Percentiles rank a stretch among this genome's conserved stretches.
These are phyloP conservation scores for Platichthys stellatus DNA, from an alignment of 2,113 vertebrate species.

Conservation along the genomic window DNA sequence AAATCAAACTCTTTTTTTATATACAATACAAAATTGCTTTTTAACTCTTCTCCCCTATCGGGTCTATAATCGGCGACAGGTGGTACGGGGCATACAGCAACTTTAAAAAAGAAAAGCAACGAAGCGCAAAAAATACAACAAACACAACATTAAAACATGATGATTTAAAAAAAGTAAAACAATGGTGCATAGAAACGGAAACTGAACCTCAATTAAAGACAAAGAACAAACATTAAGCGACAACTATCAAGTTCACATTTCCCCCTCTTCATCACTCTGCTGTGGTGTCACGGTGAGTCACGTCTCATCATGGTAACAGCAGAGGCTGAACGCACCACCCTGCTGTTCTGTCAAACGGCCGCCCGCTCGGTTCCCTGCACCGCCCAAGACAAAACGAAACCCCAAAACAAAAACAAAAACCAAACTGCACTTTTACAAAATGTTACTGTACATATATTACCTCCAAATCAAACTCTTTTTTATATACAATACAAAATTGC, in stretches of 20 bases:
- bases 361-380: slow-evolving; percentile 24
- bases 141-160: slow-evolving; percentile 61
- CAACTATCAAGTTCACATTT: slow-evolving; percentile 64
- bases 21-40: slow-evolving; percentile 71
- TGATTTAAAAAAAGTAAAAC: slow-evolving; percentile 37
- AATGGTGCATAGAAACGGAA: slow-evolving; percentile 48
- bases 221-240: slow-evolving; percentile 67
- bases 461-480: slow-evolving; percentile 60
- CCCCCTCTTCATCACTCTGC: slow-evolving; percentile 28
- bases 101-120: slow-evolving; percentile 28
- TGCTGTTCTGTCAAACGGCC: slow-evolving; percentile 55
- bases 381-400: slow-evolving; percentile 53
- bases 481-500: slow-evolving; percentile 75
- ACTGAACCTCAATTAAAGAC: slow-evolving; percentile 55
- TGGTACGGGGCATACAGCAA: slow-evolving; percentile 46
- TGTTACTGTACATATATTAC: slow-evolving; percentile 71
- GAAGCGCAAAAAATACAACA: slow-evolving; percentile 50
- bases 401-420: slow-evolving; percentile 61
- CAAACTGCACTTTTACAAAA: slow-evolving; percentile 77
- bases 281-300: slow-evolving; percentile 57
- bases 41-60: slow-evolving; percentile 38
- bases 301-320: slow-evolving; percentile 63
- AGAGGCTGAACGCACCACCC: slow-evolving; percentile 54
- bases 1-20: slow-evolving; percentile 70
- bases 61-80: slow-evolving; percentile 48